A percentile compares a stretch with the other conserved stretches of the same genome.
phyloP scores from a whole-genome alignment of 2,888 invertebrate species.

The Clepsis dumicolana region DNA sequence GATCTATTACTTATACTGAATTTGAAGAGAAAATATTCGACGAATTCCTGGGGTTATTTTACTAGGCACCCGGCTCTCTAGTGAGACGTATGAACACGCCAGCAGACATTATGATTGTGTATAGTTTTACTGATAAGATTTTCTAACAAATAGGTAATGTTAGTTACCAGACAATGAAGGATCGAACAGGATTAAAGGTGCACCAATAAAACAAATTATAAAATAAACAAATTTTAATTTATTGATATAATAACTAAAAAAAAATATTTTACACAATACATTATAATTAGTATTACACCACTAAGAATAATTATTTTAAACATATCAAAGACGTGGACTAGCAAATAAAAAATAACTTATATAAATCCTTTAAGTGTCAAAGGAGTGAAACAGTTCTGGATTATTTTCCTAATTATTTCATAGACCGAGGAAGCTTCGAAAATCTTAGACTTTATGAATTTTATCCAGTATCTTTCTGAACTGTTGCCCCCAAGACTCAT shows the following conservation, averaged over 20 bases:
- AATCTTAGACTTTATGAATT: conserved; percentile 36
- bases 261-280: conserved; percentile 85
- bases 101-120: too few relatives aligned
- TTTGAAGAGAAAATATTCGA: too few relatives aligned
- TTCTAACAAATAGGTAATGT: too few relatives aligned
- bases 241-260: conserved; percentile 84
- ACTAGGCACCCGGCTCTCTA: too few relatives aligned
- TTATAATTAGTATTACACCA: conserved; percentile 85
- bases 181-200: neutral
- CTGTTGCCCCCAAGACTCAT: neutral
- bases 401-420: conserved; percentile 45
- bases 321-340: conserved; percentile 83
- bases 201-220: conserved; percentile 65
- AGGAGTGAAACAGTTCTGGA: conserved; percentile 55
- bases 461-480: neutral
- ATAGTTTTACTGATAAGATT: too few relatives aligned
- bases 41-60: too few relatives aligned
- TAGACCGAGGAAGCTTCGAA: conserved; percentile 39
- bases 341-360: conserved; percentile 83
- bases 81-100: too few relatives aligned
- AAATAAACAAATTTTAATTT: conserved; percentile 87
- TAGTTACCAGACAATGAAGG: conserved; percentile 10
- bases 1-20: too few relatives aligned
- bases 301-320: conserved; percentile 84
- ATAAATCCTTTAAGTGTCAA: conserved; percentile 63